Evolutionary conservation across 1,140 invertebrate genomes (phyloP).

Genomic region (Nymphalis io): DNA sequence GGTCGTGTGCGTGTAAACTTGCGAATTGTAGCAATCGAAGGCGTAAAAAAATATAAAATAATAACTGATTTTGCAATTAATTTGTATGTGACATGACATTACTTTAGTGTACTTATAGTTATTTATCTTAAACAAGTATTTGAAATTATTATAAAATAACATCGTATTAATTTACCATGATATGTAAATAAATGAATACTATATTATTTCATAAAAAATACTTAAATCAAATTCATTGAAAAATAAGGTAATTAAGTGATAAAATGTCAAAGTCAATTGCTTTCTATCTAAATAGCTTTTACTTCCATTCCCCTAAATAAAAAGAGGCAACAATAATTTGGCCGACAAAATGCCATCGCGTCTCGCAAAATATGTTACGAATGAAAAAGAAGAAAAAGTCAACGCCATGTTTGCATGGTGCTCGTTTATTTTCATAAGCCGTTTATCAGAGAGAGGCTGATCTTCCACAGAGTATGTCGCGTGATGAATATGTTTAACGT

Average conservation of each 20-base stretch:
- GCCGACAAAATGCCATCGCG: constrained; percentile 14
- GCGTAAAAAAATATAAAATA: constrained; percentile 23
- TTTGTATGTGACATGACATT: background rate
- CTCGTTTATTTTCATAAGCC: constrained; percentile 21
- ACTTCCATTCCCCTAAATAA: constrained; percentile 8
- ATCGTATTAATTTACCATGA: too few relatives aligned
- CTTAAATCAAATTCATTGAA: background rate
- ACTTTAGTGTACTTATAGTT: background rate
- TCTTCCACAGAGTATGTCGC: background rate
- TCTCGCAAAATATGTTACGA: constrained; percentile 17
- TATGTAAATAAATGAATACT: too few relatives aligned
- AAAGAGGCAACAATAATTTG: constrained; percentile 14
- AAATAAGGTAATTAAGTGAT: background rate
- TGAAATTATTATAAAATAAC: too few relatives aligned
- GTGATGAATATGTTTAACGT: background rate
- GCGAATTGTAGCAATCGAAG: constrained; percentile 34
- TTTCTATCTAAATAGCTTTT: constrained; percentile 3
- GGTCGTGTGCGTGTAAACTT: constrained; percentile 51
- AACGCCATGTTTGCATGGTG: constrained; percentile 14
- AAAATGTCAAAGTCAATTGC: constrained; percentile 4
- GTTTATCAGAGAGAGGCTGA: constrained; percentile 15
- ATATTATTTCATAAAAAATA: background rate
- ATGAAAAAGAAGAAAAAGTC: constrained; percentile 14
- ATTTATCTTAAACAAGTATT: background rate
- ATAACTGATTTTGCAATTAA: background rate